Conservation (phyloP, 2,113 vertebrate species). For the Eudorcas thomsonii region DNA sequence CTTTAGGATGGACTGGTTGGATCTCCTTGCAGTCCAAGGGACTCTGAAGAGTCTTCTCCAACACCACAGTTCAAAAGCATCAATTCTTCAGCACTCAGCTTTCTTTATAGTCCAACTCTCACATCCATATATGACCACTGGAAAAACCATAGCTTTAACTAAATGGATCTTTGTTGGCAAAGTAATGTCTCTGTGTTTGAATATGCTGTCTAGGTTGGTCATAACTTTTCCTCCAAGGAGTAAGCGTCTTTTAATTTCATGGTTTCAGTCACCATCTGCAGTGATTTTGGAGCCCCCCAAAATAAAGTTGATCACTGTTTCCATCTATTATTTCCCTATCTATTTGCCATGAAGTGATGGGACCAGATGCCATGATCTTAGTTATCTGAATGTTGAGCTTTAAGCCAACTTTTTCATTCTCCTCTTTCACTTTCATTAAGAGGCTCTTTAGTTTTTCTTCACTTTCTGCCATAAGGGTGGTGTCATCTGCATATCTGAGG, state of each 20-base stretch:
- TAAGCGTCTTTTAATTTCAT: background rate
- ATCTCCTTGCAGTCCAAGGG: background rate
- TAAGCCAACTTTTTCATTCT: background rate
- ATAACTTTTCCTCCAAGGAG: background rate
- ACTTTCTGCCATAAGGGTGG: background rate
- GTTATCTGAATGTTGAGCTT: background rate
- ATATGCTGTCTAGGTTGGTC: background rate
- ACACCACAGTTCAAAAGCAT: background rate
- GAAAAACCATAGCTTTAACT: background rate
- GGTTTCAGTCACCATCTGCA: background rate
- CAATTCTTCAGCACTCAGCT: fast-evolving
- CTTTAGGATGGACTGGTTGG: background rate
- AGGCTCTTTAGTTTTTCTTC: background rate
- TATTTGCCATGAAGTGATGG: background rate
- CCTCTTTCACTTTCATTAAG: background rate
- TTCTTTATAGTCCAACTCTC: background rate
- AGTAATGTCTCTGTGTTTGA: background rate
- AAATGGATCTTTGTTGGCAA: background rate
- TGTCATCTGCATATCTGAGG: background rate
- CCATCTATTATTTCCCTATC: background rate
- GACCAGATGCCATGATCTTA: background rate
- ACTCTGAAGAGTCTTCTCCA: background rate
- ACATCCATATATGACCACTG: background rate
- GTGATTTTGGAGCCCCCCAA: fast-evolving
- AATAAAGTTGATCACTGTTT: background rate